These are phyloP conservation scores for Platycheirus rosarum DNA, from an alignment of 2,888 invertebrate species.

Conservation along the genomic window DNA sequence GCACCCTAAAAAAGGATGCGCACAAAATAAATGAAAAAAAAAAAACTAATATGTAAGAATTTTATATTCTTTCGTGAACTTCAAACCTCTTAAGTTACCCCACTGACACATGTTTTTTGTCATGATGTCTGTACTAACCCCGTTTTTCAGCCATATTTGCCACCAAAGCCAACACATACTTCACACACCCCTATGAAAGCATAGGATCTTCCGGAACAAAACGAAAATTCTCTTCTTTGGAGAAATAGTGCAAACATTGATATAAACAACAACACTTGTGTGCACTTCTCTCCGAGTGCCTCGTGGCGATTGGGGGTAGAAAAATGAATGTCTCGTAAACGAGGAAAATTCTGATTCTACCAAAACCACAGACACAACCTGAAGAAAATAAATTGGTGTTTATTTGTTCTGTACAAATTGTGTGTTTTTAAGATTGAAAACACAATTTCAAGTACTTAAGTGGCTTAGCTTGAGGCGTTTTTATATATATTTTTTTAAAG, in stretches of 20 bases:
- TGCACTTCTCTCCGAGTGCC: slow-evolving; percentile 20
- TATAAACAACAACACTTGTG: slow-evolving; percentile 59
- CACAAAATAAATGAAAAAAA: background rate
- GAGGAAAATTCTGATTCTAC: slow-evolving; percentile 38
- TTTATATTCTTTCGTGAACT: slow-evolving; percentile 59
- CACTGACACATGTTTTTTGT: slow-evolving; percentile 45
- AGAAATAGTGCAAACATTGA: slow-evolving; percentile 53
- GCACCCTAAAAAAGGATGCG: background rate
- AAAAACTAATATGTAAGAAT: slow-evolving; percentile 21
- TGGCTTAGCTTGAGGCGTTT: slow-evolving; percentile 47
- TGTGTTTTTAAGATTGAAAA: slow-evolving; percentile 45
- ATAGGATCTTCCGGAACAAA: slow-evolving; percentile 20
- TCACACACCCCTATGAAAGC: slow-evolving; percentile 20
- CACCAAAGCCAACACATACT: background rate
- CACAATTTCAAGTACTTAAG: slow-evolving; percentile 55
- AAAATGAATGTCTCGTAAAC: slow-evolving; percentile 24
- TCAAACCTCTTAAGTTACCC: slow-evolving; percentile 53
- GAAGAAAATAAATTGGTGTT: slow-evolving; percentile 59
- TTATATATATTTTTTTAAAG: background rate
- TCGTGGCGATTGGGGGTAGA: background rate
- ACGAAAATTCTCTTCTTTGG: slow-evolving; percentile 29
- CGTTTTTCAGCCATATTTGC: slow-evolving; percentile 1
- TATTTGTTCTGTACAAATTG: slow-evolving; percentile 68
- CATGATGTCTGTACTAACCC: slow-evolving; percentile 6
- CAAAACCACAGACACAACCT: slow-evolving; percentile 22